phyloP scores from a whole-genome alignment of 1,140 invertebrate species.

The Papilio xuthus region DNA sequence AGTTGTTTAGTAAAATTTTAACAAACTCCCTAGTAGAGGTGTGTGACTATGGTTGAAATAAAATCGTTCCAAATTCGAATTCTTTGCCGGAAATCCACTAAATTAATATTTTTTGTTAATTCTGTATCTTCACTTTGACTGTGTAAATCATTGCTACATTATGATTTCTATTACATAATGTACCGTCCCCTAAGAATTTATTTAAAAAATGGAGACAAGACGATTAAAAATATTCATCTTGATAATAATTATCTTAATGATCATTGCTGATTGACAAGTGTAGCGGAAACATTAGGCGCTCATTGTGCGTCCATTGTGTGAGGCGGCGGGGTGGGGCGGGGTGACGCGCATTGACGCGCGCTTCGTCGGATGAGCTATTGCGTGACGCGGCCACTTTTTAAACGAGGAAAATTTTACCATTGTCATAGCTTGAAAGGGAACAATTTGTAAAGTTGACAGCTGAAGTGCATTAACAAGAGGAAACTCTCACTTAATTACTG shows the following conservation, averaged over 20 bases:
- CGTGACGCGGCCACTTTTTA: constrained; percentile 13
- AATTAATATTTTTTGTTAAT: too few species aligned
- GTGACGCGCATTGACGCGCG: not conserved
- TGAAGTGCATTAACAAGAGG: not conserved
- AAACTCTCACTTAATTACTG: not conserved
- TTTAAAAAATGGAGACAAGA: not conserved
- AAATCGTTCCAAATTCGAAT: too few species aligned
- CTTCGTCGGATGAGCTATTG: constrained; percentile 4
- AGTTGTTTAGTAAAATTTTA: too few species aligned
- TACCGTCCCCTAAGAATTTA: not conserved
- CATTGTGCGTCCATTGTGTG: not conserved
- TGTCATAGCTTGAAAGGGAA: not conserved
- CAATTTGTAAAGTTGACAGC: constrained; percentile 8
- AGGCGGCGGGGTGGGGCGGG: not conserved
- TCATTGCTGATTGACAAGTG: constrained; percentile 1
- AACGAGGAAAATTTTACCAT: constrained; percentile 13
- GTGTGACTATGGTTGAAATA: too few species aligned
- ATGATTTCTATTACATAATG: not conserved
- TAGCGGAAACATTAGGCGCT: not conserved
- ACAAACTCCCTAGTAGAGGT: too few species aligned
- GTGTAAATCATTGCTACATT: not conserved
- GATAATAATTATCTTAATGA: not conserved
- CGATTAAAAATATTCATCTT: not conserved
- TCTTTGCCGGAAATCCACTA: too few species aligned
- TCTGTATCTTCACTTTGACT: not conserved